These are phyloP conservation scores for Montipora capricornis DNA, from an alignment of 64 coral and sea anemone genomes.

Conservation along the genomic window DNA sequence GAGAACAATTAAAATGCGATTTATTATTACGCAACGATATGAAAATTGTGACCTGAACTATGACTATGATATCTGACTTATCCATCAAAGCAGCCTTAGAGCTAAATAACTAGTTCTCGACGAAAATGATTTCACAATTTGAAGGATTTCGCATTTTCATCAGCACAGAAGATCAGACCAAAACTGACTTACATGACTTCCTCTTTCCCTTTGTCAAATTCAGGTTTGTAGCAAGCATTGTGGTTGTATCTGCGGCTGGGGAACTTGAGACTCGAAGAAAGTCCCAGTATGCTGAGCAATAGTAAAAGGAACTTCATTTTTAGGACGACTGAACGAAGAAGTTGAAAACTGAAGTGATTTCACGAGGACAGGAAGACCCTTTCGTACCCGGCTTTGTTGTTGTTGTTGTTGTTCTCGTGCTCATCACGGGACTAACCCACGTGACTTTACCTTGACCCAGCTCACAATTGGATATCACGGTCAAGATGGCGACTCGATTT, in stretches of 20 bases:
- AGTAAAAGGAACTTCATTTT: slow-evolving; percentile 43
- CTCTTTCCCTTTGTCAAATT: slow-evolving; percentile 48
- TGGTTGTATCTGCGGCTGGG: neutral
- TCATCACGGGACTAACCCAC: slow-evolving; percentile 7
- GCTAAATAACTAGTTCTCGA: no score
- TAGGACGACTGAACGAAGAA: neutral
- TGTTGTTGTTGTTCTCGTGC: neutral
- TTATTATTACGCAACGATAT: no score
- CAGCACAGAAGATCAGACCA: no score
- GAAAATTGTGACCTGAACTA: no score
- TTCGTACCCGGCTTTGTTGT: neutral
- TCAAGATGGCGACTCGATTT: neutral
- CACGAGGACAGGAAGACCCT: no score
- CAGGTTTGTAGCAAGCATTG: slow-evolving; percentile 43
- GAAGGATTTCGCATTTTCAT: neutral
- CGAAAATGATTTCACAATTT: neutral
- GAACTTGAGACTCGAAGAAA: slow-evolving; percentile 13
- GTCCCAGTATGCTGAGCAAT: slow-evolving; percentile 18
- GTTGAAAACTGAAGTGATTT: neutral
- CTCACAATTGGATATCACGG: neutral
- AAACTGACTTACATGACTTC: slow-evolving; percentile 58
- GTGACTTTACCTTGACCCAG: neutral
- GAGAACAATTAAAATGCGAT: no score
- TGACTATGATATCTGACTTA: no score
- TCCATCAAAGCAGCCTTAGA: no score